Evolutionary conservation across 1,140 invertebrate species (phyloP), one percentile per base, ranked within the genome.

Genomic region (Notospermus geniculatus): DNA sequence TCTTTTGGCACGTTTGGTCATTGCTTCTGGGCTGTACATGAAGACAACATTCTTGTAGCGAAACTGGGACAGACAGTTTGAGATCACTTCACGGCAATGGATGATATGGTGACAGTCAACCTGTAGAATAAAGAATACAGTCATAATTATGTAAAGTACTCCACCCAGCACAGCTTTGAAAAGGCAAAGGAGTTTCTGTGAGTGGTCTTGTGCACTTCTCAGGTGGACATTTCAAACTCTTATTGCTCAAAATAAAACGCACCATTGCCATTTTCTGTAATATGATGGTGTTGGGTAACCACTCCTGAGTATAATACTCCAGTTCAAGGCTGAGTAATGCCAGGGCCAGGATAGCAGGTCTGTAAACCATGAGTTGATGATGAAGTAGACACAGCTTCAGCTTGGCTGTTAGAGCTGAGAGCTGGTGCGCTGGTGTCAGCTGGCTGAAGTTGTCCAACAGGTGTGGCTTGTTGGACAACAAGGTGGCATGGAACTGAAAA

Each of bases 291-390:
- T 74, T 66, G 22, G 69, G 59, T 36, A 79, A 64, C 79, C 79
- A 81, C 41, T 64, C 65, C 5, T 66, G 62, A 5, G 71, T 70
- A 41, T 56, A 68, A 54, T 71, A 70, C 63, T 78, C 76, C 57
- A 81, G 62, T 58, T 81, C 79, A 50, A 79, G 54, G 55, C 75
- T 77, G 58, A 81, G 65, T 1, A 80, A 60, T 46, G 78, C 67
- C 39, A 81, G 62, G 19, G 72, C 73, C 11, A 78, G 56, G 15
- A 66, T 69, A 9, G 71, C 71, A 2, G 79, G 79, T 19, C 66
- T 59, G 54, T 74, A 77, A 9, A 46, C 57, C 2, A 68, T 60
- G 39, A 79, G 43, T 28, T 64, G 62, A 27, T 74, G 71, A 56
- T 72, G 63, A 54, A 66, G 54, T 59, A 77, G 64, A 57, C 73